phyloP scores from a whole-genome alignment of 2,888 invertebrate species.

The Cinara cedri region DNA sequence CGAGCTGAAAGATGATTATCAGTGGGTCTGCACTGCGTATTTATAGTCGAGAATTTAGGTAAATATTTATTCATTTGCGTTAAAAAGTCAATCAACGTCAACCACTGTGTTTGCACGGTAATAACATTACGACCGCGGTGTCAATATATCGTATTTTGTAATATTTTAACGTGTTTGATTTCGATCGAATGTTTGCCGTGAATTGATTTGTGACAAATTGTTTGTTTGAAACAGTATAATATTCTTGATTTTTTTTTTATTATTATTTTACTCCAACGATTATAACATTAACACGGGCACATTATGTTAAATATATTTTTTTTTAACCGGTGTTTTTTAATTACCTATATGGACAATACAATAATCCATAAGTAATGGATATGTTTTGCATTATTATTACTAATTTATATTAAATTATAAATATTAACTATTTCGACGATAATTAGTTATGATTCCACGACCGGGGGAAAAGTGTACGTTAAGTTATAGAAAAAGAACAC shows the following conservation, averaged over 20 bases:
- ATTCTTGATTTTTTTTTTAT: background rate
- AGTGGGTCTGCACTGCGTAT: background rate
- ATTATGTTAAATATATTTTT: too few relatives aligned
- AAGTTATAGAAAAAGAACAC: too few relatives aligned
- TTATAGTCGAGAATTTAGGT: conserved; percentile 3
- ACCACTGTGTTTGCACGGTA: background rate
- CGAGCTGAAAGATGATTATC: conserved; percentile 26
- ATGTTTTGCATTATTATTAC: too few relatives aligned
- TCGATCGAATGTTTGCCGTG: background rate
- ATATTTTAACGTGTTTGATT: conserved; percentile 10
- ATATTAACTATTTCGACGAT: too few relatives aligned
- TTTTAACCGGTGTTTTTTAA: too few relatives aligned
- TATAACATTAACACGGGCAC: too few relatives aligned
- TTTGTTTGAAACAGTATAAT: background rate
- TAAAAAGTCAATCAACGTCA: conserved; percentile 21
- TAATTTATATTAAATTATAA: too few relatives aligned
- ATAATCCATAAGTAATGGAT: too few relatives aligned
- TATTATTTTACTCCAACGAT: background rate
- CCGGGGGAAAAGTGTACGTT: too few relatives aligned
- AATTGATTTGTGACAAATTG: background rate
- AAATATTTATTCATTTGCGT: background rate
- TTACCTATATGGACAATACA: too few relatives aligned
- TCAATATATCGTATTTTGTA: too few relatives aligned
- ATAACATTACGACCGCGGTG: background rate
- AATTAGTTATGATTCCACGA: too few relatives aligned